A percentile compares a stretch with the other conserved stretches of the same genome.
Conservation (phyloP, 2,113 vertebrate genomes). For the Amblyornis subalaris region DNA sequence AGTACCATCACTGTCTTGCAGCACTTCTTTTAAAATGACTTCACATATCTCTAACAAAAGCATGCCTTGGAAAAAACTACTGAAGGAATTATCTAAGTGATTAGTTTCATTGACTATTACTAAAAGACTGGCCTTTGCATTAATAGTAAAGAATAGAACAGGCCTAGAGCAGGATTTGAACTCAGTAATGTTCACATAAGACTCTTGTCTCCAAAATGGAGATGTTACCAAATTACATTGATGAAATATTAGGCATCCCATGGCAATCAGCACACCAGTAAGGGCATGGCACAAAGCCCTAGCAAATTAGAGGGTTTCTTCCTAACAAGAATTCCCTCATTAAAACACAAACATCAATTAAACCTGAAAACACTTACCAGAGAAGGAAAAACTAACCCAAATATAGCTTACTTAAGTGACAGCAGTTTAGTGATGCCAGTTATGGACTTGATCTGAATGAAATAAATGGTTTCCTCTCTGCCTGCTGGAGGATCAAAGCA, state of each 20-base stretch:
- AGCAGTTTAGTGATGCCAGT: background rate
- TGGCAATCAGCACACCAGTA: background rate
- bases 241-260: background rate
- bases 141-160: background rate
- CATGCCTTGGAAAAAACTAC: background rate
- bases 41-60: background rate
- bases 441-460: background rate
- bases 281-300: background rate
- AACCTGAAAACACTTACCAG: background rate
- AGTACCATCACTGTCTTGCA: background rate
- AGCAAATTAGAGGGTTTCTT: background rate
- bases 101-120: background rate
- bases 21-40: background rate
- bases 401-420: background rate
- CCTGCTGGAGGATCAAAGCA: background rate
- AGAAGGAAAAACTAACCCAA: background rate
- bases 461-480: background rate
- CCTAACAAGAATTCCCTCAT: background rate
- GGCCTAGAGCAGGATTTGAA: background rate
- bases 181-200: background rate
- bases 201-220: background rate
- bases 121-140: background rate
- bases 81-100: background rate
- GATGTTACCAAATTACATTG: background rate
- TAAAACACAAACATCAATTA: background rate